phyloP scores from a whole-genome alignment of 2,888 invertebrate species.

The Neoascia interrupta region DNA sequence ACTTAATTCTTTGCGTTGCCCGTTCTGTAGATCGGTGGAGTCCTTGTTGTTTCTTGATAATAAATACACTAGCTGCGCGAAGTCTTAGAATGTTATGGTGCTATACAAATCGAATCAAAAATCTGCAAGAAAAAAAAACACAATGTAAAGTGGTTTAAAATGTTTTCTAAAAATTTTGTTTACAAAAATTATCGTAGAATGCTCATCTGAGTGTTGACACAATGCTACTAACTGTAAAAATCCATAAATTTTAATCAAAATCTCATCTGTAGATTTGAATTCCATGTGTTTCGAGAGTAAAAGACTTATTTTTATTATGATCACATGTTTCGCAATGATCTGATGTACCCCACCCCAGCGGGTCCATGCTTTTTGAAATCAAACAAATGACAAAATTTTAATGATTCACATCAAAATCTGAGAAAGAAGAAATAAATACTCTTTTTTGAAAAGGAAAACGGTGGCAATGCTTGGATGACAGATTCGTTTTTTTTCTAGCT shows the following conservation, averaged over 20 bases:
- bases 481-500: conserved; percentile 2
- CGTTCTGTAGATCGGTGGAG: conserved; percentile 55
- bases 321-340: conserved; percentile 39
- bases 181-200: conserved; percentile 43
- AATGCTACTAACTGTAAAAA: conserved; percentile 35
- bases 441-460: conserved; percentile 16
- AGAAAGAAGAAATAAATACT: conserved; percentile 32
- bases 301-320: no score
- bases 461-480: conserved; percentile 26
- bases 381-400: conserved; percentile 64
- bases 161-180: conserved; percentile 26
- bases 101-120: conserved; percentile 79
- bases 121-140: conserved; percentile 73
- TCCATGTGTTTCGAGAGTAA: conserved; percentile 47
- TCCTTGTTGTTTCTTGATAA: conserved; percentile 42
- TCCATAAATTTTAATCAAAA: conserved; percentile 42
- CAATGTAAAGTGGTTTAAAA: conserved; percentile 1
- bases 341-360: conserved; percentile 7
- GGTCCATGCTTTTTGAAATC: conserved; percentile 33
- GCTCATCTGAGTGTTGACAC: conserved; percentile 41
- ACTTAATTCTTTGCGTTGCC: conserved; percentile 58
- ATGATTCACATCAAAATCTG: conserved; percentile 59
- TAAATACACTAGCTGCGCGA: conserved; percentile 70
- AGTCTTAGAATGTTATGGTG: conserved; percentile 77
- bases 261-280: conserved; percentile 42